Percentiles rank a stretch among this genome's conserved stretches.
Conservation (phyloP, 2,888 invertebrate species). For the Dorcus hopei region DNA sequence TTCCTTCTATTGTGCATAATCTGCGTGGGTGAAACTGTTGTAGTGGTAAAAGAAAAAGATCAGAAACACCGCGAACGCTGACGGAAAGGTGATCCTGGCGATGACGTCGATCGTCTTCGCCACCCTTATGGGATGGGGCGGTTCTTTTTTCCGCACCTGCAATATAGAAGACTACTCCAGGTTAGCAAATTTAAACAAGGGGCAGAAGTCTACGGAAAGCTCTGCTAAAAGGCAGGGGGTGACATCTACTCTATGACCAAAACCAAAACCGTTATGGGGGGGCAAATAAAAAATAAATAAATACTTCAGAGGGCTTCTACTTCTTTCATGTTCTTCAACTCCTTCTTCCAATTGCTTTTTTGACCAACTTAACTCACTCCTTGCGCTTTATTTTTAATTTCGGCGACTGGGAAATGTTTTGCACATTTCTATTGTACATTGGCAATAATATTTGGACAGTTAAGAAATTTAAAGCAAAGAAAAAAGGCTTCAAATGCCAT, state of each 20-base stretch:
- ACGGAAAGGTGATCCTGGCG: constrained; percentile 89
- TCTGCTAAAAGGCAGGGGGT: too few relatives aligned
- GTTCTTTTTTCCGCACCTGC: constrained; percentile 87
- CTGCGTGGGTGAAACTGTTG: constrained; percentile 73
- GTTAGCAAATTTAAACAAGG: constrained; percentile 18
- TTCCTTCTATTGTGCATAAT: too few relatives aligned
- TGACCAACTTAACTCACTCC: too few relatives aligned
- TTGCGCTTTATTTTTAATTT: too few relatives aligned
- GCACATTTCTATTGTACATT: too few relatives aligned
- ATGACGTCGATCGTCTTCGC: constrained; percentile 94
- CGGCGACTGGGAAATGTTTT: too few relatives aligned
- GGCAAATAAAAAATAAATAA: background rate
- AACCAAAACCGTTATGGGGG: background rate
- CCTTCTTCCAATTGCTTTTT: too few relatives aligned
- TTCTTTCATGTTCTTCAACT: too few relatives aligned
- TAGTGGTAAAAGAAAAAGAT: constrained; percentile 95
- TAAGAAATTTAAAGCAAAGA: too few relatives aligned
- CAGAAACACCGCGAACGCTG: constrained; percentile 89
- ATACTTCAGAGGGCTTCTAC: background rate
- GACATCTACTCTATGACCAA: background rate
- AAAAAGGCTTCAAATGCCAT: too few relatives aligned
- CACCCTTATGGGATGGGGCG: constrained; percentile 87
- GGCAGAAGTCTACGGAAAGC: too few relatives aligned
- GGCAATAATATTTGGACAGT: too few relatives aligned
- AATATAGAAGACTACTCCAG: constrained; percentile 58